Base-by-base conservation (phyloP, 2,113 vertebrate genomes). In the Abramis brama region DNA sequence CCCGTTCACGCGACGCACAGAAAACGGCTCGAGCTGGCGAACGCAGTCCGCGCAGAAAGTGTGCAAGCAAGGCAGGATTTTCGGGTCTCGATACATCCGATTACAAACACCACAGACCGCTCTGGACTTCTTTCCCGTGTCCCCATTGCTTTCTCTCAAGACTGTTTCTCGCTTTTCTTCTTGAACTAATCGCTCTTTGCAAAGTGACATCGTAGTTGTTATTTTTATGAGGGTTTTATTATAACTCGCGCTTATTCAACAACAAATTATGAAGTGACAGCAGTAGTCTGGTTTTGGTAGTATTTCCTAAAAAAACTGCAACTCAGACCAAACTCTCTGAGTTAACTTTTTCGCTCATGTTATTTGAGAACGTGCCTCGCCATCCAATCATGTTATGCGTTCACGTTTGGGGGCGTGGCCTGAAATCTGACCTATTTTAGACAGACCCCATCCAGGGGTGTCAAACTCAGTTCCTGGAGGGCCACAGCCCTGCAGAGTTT, bases 21-120 rank as follows among this genome's bases (percentile, higher is more conserved):
- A 94, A 75, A 96, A 95, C 5, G 94, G 93, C 84, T 95, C 96
- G 83, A 97, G 91, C 79, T 90, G 94, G 6, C 91, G 89, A 87
- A 97, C 91, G 84, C 97, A 98, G 77, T 94, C 93, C 3, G 94
- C 91, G 91, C 97, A 98, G 85, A 98, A 95, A 0, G 96, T 96
- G 91, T 98, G 97, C 87, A 98, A 91, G 68, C 97, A 99, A 0
- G 97, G 96, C 27, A 98, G 90, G 85, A 98, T 92, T 78, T 94
- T 95, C 2, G 96, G 97, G 45, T 94, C 95, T 8, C 91, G 91
- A 79, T 94, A 97, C 62, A 95, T 78, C 23, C 92, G 91, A 27
- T 87, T 89, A 89, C 97, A 97, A 33, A 85, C 91, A 2, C 91
- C 89, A 70, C 97, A 98, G 0, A 92, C 89, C 55, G 95, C 94